Conservation (phyloP, 2,113 vertebrate species). For the Cathartes aura region DNA sequence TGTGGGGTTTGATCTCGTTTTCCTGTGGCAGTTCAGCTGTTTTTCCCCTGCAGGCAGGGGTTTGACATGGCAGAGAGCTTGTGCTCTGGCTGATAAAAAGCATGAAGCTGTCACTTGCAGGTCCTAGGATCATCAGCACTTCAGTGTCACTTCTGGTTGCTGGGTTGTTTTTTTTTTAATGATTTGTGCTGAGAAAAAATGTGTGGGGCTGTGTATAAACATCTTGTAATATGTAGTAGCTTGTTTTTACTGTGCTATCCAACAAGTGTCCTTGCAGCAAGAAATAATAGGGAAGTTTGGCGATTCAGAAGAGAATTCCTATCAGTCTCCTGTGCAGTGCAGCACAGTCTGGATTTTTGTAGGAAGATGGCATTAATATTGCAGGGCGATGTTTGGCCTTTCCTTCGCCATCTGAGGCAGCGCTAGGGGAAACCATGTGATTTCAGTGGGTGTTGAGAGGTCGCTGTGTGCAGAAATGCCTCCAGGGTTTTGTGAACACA, state of each 20-base stretch:
- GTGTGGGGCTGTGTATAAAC: background rate
- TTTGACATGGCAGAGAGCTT: background rate
- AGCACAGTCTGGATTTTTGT: background rate
- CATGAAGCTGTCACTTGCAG: background rate
- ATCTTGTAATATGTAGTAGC: background rate
- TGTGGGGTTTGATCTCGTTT: background rate
- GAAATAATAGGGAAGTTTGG: background rate
- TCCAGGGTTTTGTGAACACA: background rate
- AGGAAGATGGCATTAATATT: background rate
- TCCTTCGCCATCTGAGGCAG: background rate
- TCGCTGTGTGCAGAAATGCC: background rate
- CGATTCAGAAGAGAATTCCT: background rate
- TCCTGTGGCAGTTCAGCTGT: background rate
- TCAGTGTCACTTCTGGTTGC: background rate
- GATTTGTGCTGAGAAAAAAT: background rate
- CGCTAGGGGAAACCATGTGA: background rate
- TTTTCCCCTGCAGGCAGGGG: background rate
- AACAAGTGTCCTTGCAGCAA: background rate
- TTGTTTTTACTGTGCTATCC: background rate
- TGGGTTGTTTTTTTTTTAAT: background rate
- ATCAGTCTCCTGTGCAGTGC: background rate
- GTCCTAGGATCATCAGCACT: background rate
- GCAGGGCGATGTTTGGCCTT: background rate
- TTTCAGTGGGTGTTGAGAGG: conserved; percentile 25
- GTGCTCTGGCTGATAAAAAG: background rate